Evolutionary conservation across 2,797 vertebrate species (phyloP).

Genomic region (Meda fulgida): DNA sequence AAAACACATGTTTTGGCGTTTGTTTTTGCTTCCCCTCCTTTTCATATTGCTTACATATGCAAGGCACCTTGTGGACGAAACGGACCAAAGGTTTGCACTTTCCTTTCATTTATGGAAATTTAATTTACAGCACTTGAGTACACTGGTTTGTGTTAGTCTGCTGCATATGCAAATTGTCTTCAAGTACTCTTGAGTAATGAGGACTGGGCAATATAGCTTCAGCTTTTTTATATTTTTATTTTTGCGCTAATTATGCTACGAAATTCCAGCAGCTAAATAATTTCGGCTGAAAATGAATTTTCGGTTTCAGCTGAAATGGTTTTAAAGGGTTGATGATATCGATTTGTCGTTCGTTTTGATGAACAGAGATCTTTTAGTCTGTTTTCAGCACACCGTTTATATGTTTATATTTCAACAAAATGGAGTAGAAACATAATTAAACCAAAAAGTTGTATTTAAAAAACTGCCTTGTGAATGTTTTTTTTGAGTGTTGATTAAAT

Average conservation of each 20-base stretch:
- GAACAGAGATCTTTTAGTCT: not conserved
- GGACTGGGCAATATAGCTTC: not conserved
- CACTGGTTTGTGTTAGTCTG: not conserved
- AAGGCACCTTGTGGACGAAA: conserved; percentile 66
- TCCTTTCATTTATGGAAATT: conserved; percentile 16
- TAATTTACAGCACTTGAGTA: not conserved
- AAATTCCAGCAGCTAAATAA: not conserved
- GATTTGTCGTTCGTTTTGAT: not conserved
- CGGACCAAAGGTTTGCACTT: conserved; percentile 67
- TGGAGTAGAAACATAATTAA: not conserved
- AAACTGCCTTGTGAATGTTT: too few relatives aligned
- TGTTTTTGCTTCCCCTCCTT: conserved; percentile 72
- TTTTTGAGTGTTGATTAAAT: not conserved
- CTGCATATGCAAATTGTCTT: not conserved
- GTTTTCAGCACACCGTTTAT: not conserved
- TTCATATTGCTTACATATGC: conserved; percentile 64
- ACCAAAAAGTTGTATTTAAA: not conserved
- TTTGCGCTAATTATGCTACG: not conserved
- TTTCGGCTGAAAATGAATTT: not conserved
- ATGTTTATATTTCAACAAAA: not conserved
- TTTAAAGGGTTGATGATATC: not conserved
- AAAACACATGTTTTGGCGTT: conserved; percentile 85
- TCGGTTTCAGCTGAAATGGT: not conserved
- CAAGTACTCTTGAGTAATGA: not conserved
- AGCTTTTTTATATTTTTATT: not conserved